Evolutionary conservation across 2,888 invertebrate genomes (phyloP), one percentile per base, ranked within the genome.

Genomic region (Gryllus longicercus): DNA sequence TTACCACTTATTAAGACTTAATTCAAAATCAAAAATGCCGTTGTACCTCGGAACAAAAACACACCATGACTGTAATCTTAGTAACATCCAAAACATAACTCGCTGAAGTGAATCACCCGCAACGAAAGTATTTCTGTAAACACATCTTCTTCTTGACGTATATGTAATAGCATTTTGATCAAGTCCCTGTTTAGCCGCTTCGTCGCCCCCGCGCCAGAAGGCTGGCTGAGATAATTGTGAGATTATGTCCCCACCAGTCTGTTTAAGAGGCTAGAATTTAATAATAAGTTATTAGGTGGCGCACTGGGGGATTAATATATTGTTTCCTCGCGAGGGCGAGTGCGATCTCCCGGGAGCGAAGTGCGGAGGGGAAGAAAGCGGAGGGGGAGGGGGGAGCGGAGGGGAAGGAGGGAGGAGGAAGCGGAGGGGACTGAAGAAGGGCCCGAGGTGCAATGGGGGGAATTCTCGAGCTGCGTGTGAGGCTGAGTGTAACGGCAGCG

Each of bases 171-270:
- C 38, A 38, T 38, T 38, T 38, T 38, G 38, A 38, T 38, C 38
- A 38, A 38, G 5, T 38, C 38, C 5, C 38, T 8, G 38, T 38
- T 38, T 38, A 38, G 38, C 14, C 63, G 14, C 63, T 14, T 63
- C 63, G 63, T 63, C 63, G 63, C 63, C n/a, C 63, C n/a, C 63
- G 16, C n/a, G 63, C 63, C 63, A n/a, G 63, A 63, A 63, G n/a
- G 63, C 63, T 63, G 63, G 14, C 16, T 63, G 38, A 4, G 63
- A 63, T 63, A 63, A 63, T 63, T 63, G 63, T 63, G 12, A 63
- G 63, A 63, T 63, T 63, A 63, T 63, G 63, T 63, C 63, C n/a
- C 63, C 63, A 63, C 63, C 63, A 63, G 63, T 63, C 63, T 63
- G 63, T 63, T 63, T 63, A 63, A 63, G 63, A 63, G 63, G 63